phyloP scores from a whole-genome alignment of 2,797 vertebrate genomes.

The Arctocebus calabarensis region DNA sequence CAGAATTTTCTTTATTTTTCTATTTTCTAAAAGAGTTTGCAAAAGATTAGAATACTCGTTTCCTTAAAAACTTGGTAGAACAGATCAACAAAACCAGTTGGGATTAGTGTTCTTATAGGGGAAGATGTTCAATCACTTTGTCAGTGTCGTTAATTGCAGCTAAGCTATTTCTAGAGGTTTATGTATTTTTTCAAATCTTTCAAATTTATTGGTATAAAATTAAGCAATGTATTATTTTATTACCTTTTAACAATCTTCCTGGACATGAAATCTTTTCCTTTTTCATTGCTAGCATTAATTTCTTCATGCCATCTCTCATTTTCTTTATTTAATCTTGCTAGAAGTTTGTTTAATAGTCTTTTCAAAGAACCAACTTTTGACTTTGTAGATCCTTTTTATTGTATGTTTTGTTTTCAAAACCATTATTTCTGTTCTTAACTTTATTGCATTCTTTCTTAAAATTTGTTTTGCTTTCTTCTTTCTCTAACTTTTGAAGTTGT shows the following conservation, averaged over 20 bases:
- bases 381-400: background rate
- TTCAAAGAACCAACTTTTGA: background rate
- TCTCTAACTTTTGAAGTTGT: background rate
- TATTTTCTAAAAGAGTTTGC: background rate
- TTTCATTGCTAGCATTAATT: background rate
- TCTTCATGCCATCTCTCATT: background rate
- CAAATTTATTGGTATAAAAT: background rate
- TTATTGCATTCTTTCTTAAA: background rate
- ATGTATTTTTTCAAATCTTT: background rate
- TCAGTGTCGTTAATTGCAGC: background rate
- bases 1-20: background rate
- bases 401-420: background rate
- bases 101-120: background rate
- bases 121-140: background rate
- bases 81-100: background rate
- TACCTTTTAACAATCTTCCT: background rate
- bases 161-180: background rate
- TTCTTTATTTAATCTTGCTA: slow-evolving; percentile 10
- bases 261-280: background rate
- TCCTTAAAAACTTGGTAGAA: background rate
- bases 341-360: background rate
- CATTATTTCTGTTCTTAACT: background rate
- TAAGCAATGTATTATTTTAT: slow-evolving; percentile 10
- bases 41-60: background rate
- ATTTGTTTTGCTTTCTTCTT: background rate